These are phyloP conservation scores for Tragelaphus strepsiceros DNA, from an alignment of 2,113 vertebrate genomes.

Conservation along the genomic window DNA sequence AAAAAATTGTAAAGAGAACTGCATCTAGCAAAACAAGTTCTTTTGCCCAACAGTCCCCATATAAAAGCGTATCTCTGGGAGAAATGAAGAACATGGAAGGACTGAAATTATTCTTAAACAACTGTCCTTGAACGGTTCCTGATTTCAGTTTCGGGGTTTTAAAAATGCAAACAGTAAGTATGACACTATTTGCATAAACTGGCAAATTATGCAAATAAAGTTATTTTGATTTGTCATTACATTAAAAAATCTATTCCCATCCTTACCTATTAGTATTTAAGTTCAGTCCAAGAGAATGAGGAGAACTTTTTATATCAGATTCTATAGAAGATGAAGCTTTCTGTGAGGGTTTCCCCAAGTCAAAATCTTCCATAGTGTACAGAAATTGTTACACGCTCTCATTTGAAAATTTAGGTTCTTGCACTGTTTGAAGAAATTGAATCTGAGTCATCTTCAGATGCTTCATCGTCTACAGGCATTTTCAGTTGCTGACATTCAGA, in stretches of 20 bases:
- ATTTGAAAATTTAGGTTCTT: slow-evolving; percentile 49
- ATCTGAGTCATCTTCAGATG: slow-evolving; percentile 85
- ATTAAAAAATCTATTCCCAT: slow-evolving; percentile 9
- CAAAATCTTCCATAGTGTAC: slow-evolving; percentile 81
- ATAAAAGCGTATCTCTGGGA: background rate
- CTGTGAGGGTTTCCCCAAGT: slow-evolving; percentile 72
- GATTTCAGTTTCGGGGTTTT: background rate
- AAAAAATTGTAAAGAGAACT: background rate
- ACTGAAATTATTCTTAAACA: background rate
- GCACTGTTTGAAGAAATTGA: slow-evolving; percentile 78
- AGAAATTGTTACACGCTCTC: slow-evolving; percentile 77
- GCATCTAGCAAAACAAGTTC: background rate
- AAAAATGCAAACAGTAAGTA: slow-evolving; percentile 1
- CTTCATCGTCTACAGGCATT: slow-evolving; percentile 86
- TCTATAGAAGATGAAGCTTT: slow-evolving; percentile 76
- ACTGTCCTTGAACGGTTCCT: background rate
- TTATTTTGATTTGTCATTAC: background rate
- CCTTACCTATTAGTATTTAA: slow-evolving; percentile 74
- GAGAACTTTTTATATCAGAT: slow-evolving; percentile 59
- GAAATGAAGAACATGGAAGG: background rate
- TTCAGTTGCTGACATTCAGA: slow-evolving; percentile 78
- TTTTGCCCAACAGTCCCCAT: background rate
- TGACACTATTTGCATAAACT: background rate
- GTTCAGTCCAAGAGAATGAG: slow-evolving; percentile 53
- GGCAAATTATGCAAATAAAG: background rate